Conservation (phyloP, 2,797 vertebrate genomes). For the Mormyrus hasselquistii region DNA sequence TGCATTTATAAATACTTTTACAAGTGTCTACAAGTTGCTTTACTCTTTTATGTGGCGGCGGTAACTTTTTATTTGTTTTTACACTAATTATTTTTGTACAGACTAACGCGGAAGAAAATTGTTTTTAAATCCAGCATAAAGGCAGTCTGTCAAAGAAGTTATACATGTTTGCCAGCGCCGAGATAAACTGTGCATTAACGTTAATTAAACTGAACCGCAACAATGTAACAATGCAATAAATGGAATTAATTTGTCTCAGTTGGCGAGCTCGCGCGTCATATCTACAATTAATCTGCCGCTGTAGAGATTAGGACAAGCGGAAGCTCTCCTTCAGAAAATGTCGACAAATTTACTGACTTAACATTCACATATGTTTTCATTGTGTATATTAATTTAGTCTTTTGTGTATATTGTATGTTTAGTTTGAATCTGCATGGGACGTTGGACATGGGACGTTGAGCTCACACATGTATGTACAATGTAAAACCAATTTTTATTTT, state of each 20-base stretch:
- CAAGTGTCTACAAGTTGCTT: background rate
- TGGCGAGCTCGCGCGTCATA: background rate
- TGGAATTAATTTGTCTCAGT: constrained; percentile 8
- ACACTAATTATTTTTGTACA: background rate
- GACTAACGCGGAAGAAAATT: background rate
- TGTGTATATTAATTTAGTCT: background rate
- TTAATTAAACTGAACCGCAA: constrained; percentile 10
- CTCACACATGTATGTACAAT: background rate
- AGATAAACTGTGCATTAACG: background rate
- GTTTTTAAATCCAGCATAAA: constrained; percentile 1
- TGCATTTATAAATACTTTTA: background rate
- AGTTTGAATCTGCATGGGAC: background rate
- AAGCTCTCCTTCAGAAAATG: background rate
- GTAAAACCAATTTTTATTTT: background rate
- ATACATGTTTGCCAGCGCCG: background rate
- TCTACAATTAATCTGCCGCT: constrained; percentile 6
- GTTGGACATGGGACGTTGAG: background rate
- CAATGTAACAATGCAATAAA: constrained; percentile 13
- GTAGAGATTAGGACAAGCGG: background rate
- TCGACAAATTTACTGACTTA: constrained; percentile 2
- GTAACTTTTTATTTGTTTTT: background rate
- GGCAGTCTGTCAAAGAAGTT: background rate
- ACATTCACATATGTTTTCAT: background rate
- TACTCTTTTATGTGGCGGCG: background rate
- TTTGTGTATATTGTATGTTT: background rate